Evolutionary conservation across 2,113 vertebrate species (phyloP), one percentile per base, ranked within the genome.

Genomic region (Chamaetylas fuelleborni): DNA sequence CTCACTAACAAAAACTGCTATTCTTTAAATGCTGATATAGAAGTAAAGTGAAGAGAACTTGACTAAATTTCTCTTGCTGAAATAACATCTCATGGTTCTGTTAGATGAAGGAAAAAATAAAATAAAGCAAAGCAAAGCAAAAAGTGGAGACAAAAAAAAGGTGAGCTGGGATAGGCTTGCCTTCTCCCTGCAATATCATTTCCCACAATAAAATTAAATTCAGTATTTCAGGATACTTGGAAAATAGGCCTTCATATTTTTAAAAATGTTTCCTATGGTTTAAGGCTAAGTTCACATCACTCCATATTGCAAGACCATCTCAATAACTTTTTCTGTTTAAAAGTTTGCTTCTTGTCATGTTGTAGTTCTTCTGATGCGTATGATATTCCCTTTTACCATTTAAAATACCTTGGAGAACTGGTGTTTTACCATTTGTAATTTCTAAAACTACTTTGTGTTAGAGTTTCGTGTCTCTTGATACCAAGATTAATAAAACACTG

Each of bases 401-500:
- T 97, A 95, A 96, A 97, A 81, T 58, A 92, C 93, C 71, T 90
- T 56, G 33, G 93, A 94, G 96, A 97, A 81, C 72, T 83, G 66
- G 12, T 88, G 71, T 74, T 97, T 95, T 86, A 87, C 67, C 42
- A 81, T 97, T 96, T 88, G 85, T 96, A 86, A 79, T 96, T 97
- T 97, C 88, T 90, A 81, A 96, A 97, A 83, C 78, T 81, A 84
- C 86, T 97, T 95, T 97, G 26, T 82, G 73, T 96, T 97, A 93
- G 91, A 58, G 69, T 97, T 96, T 97, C 57, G 71, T 83, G 91
- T 83, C 94, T 97, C 95, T 92, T 95, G 95, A 91, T 93, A 94
- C 92, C 64, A 92, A 97, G 88, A 88, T 88, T 97, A 97, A 96
- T 97, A 93, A 97, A 97, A 90, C 84, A 95, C 94, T 58, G 94